Percentiles rank a stretch among this genome's conserved stretches.
phyloP scores from a whole-genome alignment of 2,113 vertebrate species.

The Myodes glareolus region DNA sequence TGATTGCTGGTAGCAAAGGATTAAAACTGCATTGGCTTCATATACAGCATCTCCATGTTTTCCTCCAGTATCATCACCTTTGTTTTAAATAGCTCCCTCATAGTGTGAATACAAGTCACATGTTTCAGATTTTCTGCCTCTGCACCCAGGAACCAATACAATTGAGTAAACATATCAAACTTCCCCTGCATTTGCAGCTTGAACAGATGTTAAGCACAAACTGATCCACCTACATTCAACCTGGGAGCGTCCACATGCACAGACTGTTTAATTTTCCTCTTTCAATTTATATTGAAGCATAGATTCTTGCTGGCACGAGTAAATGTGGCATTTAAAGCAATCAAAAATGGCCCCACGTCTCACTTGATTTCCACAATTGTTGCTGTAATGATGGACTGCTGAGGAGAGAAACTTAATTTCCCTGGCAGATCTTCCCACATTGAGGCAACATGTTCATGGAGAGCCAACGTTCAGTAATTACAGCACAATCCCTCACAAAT shows the following conservation, averaged over 20 bases:
- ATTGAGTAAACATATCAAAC: conserved; percentile 80
- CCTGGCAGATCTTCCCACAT: conserved; percentile 63
- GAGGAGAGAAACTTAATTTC: conserved; percentile 74
- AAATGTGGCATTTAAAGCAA: conserved; percentile 76
- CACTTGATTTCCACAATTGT: conserved; percentile 81
- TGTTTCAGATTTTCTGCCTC: conserved; percentile 76
- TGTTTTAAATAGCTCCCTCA: conserved; percentile 70
- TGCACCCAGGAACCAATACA: conserved; percentile 76
- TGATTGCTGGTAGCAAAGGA: conserved; percentile 74
- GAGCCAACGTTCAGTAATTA: conserved; percentile 77
- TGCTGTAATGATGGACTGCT: conserved; percentile 64
- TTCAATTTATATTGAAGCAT: conserved; percentile 65
- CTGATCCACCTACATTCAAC: conserved; percentile 80
- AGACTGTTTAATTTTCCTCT: conserved; percentile 69
- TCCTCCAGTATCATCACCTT: conserved; percentile 77
- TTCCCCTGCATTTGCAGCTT: conserved; percentile 66
- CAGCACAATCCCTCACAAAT: conserved; percentile 69
- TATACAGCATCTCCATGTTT: conserved; percentile 48
- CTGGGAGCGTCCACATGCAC: conserved; percentile 65
- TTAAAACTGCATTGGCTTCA: conserved; percentile 62
- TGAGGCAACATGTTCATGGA: conserved; percentile 60
- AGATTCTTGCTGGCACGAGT: conserved; percentile 72
- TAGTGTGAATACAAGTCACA: conserved; percentile 75
- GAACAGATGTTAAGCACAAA: conserved; percentile 81
- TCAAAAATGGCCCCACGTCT: conserved; percentile 75